Conservation (phyloP, 53 echinoderm and acorn worm species). For the Echinometra lucunter region DNA sequence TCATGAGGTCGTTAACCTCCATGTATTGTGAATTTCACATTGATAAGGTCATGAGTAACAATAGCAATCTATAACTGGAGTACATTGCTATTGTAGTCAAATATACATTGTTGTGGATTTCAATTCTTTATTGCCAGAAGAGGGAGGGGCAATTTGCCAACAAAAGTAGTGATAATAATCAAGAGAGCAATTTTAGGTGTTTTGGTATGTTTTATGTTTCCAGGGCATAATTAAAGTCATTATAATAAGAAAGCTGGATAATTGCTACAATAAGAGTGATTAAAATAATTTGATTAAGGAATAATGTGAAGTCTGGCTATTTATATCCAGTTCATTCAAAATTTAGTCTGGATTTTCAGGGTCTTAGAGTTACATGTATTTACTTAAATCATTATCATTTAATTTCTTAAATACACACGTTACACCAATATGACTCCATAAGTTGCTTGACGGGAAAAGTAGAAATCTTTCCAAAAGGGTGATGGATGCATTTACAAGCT, state of each 20-base stretch:
- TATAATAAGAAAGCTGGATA: background rate
- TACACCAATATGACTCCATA: background rate
- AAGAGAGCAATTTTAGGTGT: background rate
- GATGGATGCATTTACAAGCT: background rate
- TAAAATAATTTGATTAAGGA: background rate
- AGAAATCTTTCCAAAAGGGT: background rate
- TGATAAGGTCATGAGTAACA: background rate
- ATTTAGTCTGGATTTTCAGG: background rate
- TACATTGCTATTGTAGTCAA: constrained; percentile 5
- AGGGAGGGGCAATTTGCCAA: background rate
- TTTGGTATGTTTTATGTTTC: background rate
- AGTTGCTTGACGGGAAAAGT: background rate
- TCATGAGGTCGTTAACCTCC: background rate
- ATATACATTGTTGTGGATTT: background rate
- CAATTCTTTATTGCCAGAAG: background rate
- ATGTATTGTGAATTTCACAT: constrained; percentile 18
- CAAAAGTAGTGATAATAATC: too few species aligned
- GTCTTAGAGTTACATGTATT: background rate
- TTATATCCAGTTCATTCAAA: background rate
- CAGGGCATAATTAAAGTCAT: background rate
- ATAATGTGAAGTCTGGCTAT: background rate
- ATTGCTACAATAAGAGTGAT: background rate
- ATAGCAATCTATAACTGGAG: background rate
- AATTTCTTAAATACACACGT: background rate
- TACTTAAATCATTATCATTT: background rate